Evolutionary conservation across 2,113 vertebrate species (phyloP).

Genomic region (Gallinago media): DNA sequence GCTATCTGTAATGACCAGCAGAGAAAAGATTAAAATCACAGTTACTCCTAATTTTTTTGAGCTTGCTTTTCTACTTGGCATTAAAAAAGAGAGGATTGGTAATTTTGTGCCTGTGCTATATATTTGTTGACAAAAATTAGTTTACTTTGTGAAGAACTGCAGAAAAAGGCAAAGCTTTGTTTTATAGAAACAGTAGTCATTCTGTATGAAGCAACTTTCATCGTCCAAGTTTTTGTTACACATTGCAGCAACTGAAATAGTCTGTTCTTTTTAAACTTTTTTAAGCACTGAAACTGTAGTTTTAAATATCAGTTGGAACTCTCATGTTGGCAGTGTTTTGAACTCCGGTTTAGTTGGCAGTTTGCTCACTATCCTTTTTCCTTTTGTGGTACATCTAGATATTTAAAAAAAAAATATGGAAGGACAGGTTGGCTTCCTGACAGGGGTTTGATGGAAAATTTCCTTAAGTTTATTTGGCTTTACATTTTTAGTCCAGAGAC

Average conservation of each 20-base stretch:
- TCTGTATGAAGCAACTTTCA: not conserved
- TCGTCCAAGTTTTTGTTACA: not conserved
- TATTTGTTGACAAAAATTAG: not conserved
- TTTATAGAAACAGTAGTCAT: not conserved
- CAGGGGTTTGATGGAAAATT: slow-evolving; percentile 61
- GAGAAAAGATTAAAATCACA: not conserved
- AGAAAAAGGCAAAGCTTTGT: not conserved
- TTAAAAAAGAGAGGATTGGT: not conserved
- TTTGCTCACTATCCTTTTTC: slow-evolving; percentile 24
- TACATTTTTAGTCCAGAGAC: not conserved
- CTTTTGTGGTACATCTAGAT: slow-evolving; percentile 26
- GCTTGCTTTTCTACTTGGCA: not conserved
- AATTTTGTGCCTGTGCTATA: not conserved
- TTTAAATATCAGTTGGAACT: not conserved
- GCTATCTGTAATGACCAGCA: not conserved
- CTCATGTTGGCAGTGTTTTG: not conserved
- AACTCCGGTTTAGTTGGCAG: not conserved
- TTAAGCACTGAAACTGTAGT: not conserved
- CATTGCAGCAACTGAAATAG: not conserved
- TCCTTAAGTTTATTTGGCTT: slow-evolving; percentile 39
- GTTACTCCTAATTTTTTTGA: not conserved
- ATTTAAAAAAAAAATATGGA: not conserved
- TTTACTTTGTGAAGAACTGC: not conserved
- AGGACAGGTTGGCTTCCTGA: slow-evolving; percentile 34
- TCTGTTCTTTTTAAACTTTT: not conserved